phyloP scores from a whole-genome alignment of 2,113 vertebrate genomes.

The Tachycineta bicolor region DNA sequence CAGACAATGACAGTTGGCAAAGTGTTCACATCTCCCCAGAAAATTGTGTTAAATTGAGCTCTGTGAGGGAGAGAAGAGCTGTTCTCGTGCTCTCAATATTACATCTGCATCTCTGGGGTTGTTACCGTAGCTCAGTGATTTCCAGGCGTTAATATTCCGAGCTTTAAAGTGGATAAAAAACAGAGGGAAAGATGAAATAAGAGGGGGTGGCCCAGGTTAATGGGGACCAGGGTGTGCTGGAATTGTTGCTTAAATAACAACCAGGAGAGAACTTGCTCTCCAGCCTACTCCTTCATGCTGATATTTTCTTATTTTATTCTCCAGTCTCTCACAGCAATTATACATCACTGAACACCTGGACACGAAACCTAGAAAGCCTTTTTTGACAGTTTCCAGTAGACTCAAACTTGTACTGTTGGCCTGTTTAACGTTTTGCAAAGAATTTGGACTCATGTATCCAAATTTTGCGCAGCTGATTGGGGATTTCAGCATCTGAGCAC shows the following conservation, averaged over 20 bases:
- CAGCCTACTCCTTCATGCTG: neutral
- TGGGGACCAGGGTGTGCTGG: neutral
- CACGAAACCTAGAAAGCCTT: neutral
- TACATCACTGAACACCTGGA: neutral
- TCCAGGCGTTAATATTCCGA: neutral
- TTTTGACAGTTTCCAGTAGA: neutral
- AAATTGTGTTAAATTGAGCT: neutral
- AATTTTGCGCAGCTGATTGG: neutral
- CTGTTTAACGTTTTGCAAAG: neutral
- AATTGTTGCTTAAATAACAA: neutral
- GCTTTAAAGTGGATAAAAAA: neutral
- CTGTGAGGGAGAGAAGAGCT: neutral
- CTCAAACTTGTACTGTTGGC: neutral
- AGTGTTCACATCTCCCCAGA: neutral
- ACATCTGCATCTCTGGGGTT: neutral
- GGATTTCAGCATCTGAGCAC: accelerated
- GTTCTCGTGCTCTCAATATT: neutral
- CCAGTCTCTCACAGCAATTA: neutral
- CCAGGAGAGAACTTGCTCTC: neutral
- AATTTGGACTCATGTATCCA: neutral
- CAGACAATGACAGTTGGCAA: neutral
- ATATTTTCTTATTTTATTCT: neutral
- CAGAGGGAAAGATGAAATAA: neutral
- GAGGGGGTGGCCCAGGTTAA: neutral
- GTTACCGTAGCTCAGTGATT: neutral